phyloP scores from a whole-genome alignment of 1,140 invertebrate genomes.

The Chironomus tepperi region DNA sequence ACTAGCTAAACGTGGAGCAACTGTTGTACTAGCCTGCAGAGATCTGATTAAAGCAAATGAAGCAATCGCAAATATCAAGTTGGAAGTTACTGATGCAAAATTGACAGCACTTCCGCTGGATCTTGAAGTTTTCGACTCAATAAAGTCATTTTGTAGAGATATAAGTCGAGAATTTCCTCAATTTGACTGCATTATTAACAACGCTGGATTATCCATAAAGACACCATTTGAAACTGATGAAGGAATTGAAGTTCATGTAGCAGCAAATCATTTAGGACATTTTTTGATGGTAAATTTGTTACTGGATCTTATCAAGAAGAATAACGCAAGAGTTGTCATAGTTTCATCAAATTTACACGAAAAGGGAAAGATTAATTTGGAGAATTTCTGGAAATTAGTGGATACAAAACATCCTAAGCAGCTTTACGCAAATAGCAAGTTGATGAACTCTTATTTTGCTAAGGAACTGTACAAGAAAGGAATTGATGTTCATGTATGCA shows the following conservation, averaged over 20 bases:
- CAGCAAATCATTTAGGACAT: slow-evolving; percentile 72
- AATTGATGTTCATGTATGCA: slow-evolving; percentile 63
- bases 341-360: slow-evolving; percentile 47
- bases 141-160: slow-evolving; percentile 48
- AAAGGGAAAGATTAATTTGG: slow-evolving; percentile 55
- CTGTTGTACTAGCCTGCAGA: slow-evolving; percentile 66
- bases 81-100: slow-evolving; percentile 44
- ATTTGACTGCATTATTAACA: slow-evolving; percentile 68
- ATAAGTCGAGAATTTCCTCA: slow-evolving; percentile 49
- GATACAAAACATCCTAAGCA: slow-evolving; percentile 42
- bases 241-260: slow-evolving; percentile 76
- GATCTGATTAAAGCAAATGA: slow-evolving; percentile 50
- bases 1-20: slow-evolving; percentile 53
- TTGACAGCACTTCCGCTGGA: slow-evolving; percentile 56
- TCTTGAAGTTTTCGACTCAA: slow-evolving; percentile 51
- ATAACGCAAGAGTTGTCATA: slow-evolving; percentile 50
- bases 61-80: slow-evolving; percentile 52
- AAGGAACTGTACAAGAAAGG: slow-evolving; percentile 41
- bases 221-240: slow-evolving; percentile 54
- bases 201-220: slow-evolving; percentile 57
- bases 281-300: slow-evolving; percentile 76
- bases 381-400: slow-evolving; percentile 50
- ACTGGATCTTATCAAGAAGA: slow-evolving; percentile 54
- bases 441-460: slow-evolving; percentile 62
- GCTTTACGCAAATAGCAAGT: slow-evolving; percentile 70